A percentile compares a stretch with the other conserved stretches of the same genome.
phyloP scores from a whole-genome alignment of 2,888 invertebrate genomes.

The Drosophila pseudotakahashii region DNA sequence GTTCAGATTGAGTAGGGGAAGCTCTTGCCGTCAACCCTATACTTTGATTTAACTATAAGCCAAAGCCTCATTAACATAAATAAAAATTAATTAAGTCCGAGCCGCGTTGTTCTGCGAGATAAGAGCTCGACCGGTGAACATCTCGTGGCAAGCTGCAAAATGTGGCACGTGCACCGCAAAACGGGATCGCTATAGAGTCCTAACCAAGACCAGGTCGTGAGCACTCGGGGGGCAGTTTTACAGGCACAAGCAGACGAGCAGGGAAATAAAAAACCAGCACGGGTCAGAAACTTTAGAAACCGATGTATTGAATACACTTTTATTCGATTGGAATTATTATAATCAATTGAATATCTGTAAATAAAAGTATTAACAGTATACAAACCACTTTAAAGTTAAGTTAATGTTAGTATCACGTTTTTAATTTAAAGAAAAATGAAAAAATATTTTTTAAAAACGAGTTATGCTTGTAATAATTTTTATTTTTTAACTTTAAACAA shows the following conservation, averaged over 20 bases:
- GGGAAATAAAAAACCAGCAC: conserved; percentile 8
- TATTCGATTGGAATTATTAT: not conserved
- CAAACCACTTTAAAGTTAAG: no score
- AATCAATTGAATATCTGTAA: not conserved
- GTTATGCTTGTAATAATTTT: no score
- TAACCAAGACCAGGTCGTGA: conserved; percentile 51
- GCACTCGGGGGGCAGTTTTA: conserved; percentile 55
- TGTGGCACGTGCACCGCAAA: conserved; percentile 68
- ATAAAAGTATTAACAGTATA: no score
- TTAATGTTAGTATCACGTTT: no score
- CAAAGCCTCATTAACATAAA: conserved; percentile 66
- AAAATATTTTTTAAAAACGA: no score
- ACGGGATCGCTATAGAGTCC: conserved; percentile 19
- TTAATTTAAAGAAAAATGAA: no score
- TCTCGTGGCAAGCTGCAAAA: conserved; percentile 74
- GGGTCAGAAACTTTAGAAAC: not conserved
- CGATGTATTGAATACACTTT: not conserved
- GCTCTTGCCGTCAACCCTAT: not conserved
- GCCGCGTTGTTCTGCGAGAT: conserved; percentile 66
- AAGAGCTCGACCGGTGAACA: conserved; percentile 42
- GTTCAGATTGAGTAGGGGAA: conserved; percentile 85
- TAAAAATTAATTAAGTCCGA: conserved; percentile 73
- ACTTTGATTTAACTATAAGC: conserved; percentile 61
- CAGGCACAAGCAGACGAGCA: conserved; percentile 22
- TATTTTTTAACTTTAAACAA: no score